Conservation (phyloP, 2,888 invertebrate species). For the Gastracanthus pulcherrimus region DNA sequence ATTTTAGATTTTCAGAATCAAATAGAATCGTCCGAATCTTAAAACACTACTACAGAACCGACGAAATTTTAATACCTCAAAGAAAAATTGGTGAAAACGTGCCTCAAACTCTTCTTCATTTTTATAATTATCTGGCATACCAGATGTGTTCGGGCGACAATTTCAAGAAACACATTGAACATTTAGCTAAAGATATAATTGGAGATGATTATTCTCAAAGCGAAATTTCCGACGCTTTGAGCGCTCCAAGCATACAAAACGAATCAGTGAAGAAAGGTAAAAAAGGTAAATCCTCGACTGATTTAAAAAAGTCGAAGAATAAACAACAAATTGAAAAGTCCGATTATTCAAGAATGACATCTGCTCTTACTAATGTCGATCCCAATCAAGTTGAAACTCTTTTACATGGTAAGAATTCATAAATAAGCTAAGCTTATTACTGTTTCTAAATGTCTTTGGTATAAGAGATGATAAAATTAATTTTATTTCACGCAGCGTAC, state of each 20-base stretch:
- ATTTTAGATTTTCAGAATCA: slow-evolving; percentile 39
- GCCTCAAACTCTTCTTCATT: slow-evolving; percentile 59
- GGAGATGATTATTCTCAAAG: neutral
- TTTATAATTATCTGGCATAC: slow-evolving; percentile 26
- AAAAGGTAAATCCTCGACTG: neutral
- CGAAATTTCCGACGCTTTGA: neutral
- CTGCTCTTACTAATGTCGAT: neutral
- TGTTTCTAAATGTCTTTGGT: neutral
- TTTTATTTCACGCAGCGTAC: slow-evolving; percentile 60
- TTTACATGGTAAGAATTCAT: slow-evolving; percentile 14
- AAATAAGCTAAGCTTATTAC: neutral
- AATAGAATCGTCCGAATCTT: slow-evolving; percentile 37
- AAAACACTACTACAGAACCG: slow-evolving; percentile 72
- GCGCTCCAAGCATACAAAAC: neutral
- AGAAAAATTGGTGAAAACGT: slow-evolving; percentile 71
- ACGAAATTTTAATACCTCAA: slow-evolving; percentile 75
- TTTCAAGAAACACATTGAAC: slow-evolving; percentile 12
- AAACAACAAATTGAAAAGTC: neutral
- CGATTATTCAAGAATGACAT: neutral
- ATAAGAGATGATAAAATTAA: neutral
- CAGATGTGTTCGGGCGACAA: slow-evolving; percentile 32
- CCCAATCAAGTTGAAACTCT: slow-evolving; percentile 27
- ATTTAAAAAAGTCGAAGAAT: neutral
- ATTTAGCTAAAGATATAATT: slow-evolving; percentile 50
- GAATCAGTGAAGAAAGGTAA: neutral